Evolutionary conservation across 2,113 vertebrate species (phyloP).

Genomic region (Upupa epops): DNA sequence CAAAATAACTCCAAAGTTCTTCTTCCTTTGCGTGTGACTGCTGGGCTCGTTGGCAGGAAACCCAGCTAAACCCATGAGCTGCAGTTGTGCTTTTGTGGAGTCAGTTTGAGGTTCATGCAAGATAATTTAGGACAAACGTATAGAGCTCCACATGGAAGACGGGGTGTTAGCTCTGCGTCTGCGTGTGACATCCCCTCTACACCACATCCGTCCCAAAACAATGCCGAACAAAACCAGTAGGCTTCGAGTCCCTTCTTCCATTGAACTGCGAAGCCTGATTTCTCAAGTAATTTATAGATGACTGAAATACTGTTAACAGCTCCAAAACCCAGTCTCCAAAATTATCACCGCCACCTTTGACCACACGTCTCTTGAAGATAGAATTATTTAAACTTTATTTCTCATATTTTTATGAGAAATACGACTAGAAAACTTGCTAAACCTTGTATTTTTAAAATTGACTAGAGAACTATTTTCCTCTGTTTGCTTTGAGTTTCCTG

Average conservation of each 20-base stretch:
- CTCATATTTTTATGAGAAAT: background rate
- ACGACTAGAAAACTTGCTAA: background rate
- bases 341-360: background rate
- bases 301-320: background rate
- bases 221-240: background rate
- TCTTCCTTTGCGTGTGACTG: slow-evolving; percentile 40
- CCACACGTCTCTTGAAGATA: background rate
- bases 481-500: background rate
- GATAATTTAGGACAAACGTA: background rate
- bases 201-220: background rate
- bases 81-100: background rate
- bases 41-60: slow-evolving; percentile 33
- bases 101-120: background rate
- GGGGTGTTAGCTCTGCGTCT: background rate
- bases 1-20: slow-evolving; percentile 60
- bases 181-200: background rate
- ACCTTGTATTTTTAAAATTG: background rate
- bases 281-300: background rate
- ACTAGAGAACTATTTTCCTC: background rate
- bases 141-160: background rate
- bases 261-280: background rate
- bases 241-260: background rate
- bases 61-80: background rate
- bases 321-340: background rate
- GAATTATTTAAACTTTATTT: too few species aligned